Evolutionary conservation across 1,140 invertebrate species (phyloP).

Genomic region (Cyphomyrmex costatus): DNA sequence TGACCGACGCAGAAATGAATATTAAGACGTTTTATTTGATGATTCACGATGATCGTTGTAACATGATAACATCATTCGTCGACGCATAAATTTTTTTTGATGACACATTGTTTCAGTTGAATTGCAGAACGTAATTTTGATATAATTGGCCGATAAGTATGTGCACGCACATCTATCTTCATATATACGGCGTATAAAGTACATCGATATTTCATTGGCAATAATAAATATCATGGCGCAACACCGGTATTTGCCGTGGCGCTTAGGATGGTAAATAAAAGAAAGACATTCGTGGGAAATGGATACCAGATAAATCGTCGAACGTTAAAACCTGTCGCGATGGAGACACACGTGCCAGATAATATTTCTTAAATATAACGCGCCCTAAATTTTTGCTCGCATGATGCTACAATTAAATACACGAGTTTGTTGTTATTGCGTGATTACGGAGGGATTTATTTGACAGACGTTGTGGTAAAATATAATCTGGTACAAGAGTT

Average conservation of each 20-base stretch:
- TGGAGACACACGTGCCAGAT: background rate
- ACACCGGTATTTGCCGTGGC: background rate
- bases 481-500: constrained; percentile 24
- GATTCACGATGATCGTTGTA: background rate
- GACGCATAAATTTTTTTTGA: background rate
- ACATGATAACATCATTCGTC: background rate
- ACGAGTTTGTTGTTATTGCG: constrained; percentile 2
- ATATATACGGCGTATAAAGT: constrained; percentile 32
- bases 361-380: constrained; percentile 6
- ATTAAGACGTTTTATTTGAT: background rate
- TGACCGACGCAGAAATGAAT: background rate
- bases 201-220: constrained; percentile 48
- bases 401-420: background rate
- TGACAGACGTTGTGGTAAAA: background rate
- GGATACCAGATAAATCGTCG: background rate
- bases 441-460: constrained; percentile 17
- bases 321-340: background rate
- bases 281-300: constrained; percentile 30
- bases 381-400: constrained; percentile 8
- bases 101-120: background rate
- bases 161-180: constrained; percentile 42
- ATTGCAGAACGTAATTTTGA: constrained; percentile 7
- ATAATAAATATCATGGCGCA: constrained; percentile 48
- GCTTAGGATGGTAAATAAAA: constrained; percentile 38
- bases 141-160: constrained; percentile 26